Conservation (phyloP, 2,888 invertebrate species). For the Camptogramma bilineatum region DNA sequence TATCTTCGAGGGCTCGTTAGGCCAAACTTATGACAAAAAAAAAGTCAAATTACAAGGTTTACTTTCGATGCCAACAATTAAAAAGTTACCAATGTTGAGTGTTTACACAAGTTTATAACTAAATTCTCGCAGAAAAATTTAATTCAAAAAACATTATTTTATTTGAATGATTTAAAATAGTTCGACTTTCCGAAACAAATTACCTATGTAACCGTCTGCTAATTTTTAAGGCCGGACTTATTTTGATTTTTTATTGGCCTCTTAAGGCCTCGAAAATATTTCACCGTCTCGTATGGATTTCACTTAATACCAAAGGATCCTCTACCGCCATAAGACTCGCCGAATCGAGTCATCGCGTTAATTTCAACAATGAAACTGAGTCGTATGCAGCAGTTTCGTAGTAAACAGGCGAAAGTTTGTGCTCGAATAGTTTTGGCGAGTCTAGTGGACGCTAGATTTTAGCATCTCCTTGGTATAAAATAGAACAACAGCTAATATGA, state of each 20-base stretch:
- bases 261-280: conserved; percentile 22
- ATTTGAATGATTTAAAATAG: too few species aligned
- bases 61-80: neutral
- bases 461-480: conserved; percentile 1
- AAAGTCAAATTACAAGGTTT: neutral
- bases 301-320: conserved; percentile 7
- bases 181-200: too few species aligned
- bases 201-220: neutral
- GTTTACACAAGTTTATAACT: too few species aligned
- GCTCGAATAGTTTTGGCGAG: conserved; percentile 2
- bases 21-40: conserved; percentile 4
- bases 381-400: neutral
- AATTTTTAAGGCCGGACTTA: neutral
- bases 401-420: neutral
- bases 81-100: too few species aligned
- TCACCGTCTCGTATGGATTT: conserved; percentile 6
- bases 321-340: conserved; percentile 7
- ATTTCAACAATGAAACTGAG: neutral
- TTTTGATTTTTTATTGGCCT: neutral
- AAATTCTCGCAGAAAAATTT: too few species aligned
- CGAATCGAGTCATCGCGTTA: conserved; percentile 1
- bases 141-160: neutral
- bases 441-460: neutral
- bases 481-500: neutral
- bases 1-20: conserved; percentile 16